Conservation (phyloP, 53 echinoderm and acorn worm genomes). For the Luidia sarsii region DNA sequence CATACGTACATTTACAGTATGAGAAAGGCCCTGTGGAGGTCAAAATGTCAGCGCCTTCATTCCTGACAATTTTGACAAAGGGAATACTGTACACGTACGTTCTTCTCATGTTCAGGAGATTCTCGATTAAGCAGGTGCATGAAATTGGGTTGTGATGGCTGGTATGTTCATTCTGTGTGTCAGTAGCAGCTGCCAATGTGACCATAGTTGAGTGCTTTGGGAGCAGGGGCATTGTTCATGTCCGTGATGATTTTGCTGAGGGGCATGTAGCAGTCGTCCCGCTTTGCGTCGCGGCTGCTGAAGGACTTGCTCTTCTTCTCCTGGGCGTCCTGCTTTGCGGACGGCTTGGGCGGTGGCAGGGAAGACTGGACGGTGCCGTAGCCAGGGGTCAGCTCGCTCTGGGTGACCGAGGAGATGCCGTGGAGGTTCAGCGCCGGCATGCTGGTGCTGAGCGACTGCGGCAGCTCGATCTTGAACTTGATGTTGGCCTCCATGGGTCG, state of each 20-base stretch:
- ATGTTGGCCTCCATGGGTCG: conserved; percentile 79
- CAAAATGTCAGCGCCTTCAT: too few relatives aligned
- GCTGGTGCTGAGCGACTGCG: conserved; percentile 68
- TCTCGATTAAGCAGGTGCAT: not conserved
- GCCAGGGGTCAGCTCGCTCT: not conserved
- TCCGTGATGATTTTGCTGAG: conserved; percentile 30
- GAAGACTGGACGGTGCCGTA: not conserved
- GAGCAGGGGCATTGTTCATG: conserved; percentile 23
- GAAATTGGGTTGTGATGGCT: not conserved
- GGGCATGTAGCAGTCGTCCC: conserved; percentile 38
- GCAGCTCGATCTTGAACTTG: conserved; percentile 79
- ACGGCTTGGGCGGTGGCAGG: not conserved
- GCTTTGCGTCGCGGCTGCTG: conserved; percentile 12
- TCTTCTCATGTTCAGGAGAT: not conserved
- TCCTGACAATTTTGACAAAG: not conserved
- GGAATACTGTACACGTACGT: not conserved
- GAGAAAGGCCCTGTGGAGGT: too few relatives aligned
- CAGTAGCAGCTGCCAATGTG: conserved; percentile 23
- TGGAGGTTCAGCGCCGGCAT: conserved; percentile 75
- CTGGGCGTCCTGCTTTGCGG: not conserved
- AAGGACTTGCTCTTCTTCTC: conserved; percentile 43
- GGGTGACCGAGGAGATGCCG: conserved; percentile 46
- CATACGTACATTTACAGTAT: too few relatives aligned
- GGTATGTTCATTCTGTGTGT: too few relatives aligned
- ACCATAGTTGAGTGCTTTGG: conserved; percentile 5